phyloP scores from a whole-genome alignment of 2,797 vertebrate genomes.

The Microctenopoma stevenorrisi region DNA sequence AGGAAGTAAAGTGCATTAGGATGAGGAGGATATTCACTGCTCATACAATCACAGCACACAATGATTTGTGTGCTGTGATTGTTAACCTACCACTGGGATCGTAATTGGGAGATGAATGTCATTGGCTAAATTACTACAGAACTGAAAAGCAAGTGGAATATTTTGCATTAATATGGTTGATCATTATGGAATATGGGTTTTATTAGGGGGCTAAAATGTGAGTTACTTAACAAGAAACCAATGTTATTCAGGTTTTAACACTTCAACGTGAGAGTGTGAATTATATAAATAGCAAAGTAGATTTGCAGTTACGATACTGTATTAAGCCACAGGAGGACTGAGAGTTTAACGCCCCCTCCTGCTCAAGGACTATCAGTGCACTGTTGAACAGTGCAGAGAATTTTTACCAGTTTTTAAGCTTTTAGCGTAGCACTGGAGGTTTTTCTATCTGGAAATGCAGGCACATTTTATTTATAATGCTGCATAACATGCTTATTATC shows the following conservation, averaged over 20 bases:
- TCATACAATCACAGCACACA: neutral
- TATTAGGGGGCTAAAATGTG: constrained; percentile 2
- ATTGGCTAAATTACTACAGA: constrained; percentile 3
- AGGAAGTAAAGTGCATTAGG: constrained; percentile 10
- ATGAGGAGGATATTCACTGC: neutral
- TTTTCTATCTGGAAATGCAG: neutral
- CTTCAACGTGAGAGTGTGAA: constrained; percentile 9
- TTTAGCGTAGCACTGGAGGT: neutral
- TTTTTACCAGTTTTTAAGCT: neutral
- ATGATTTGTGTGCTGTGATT: constrained; percentile 3
- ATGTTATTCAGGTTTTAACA: constrained; percentile 10
- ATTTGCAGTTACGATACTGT: neutral
- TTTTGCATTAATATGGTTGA: neutral
- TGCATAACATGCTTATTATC: neutral
- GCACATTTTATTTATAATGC: neutral
- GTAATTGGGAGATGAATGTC: constrained; percentile 3
- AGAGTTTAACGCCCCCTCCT: constrained; percentile 46
- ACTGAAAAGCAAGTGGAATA: constrained; percentile 5
- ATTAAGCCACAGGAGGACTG: neutral
- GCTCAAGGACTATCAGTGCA: constrained; percentile 24
- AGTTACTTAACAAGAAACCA: neutral
- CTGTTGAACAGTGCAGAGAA: no score
- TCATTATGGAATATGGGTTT: neutral
- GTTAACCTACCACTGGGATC: constrained; percentile 23
- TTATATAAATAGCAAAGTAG: constrained; percentile 2